Conservation (phyloP, 2,888 invertebrate species). For the Choreutis nemorana region DNA sequence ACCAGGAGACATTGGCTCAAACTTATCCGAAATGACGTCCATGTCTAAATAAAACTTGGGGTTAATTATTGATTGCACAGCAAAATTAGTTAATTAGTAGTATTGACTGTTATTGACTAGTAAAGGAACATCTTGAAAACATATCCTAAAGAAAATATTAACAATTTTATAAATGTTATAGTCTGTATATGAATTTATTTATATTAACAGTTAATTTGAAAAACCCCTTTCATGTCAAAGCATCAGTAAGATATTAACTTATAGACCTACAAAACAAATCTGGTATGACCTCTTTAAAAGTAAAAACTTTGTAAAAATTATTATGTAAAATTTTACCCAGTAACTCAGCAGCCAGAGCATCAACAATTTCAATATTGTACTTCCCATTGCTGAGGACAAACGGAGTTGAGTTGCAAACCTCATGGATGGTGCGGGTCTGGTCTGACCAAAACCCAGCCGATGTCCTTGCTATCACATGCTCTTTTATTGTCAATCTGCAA, state of each 20-base stretch:
- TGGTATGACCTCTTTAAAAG: too few species aligned
- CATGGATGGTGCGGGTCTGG: conserved; percentile 79
- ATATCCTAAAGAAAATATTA: too few species aligned
- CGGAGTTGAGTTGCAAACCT: conserved; percentile 81
- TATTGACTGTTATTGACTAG: too few species aligned
- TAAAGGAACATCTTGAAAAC: too few species aligned
- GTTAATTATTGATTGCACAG: neutral
- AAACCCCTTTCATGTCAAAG: too few species aligned
- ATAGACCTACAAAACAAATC: too few species aligned
- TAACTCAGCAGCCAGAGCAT: conserved; percentile 77
- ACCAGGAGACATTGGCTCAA: conserved; percentile 78
- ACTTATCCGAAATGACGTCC: conserved; percentile 84
- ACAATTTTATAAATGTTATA: neutral
- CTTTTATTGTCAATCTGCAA: conserved; percentile 73
- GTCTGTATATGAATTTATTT: neutral
- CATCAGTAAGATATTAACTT: too few species aligned
- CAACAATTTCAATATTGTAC: conserved; percentile 75
- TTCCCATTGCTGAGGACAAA: conserved; percentile 74
- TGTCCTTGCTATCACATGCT: conserved; percentile 83
- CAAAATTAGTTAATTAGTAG: neutral
- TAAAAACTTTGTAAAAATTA: too few species aligned
- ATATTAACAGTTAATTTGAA: too few species aligned
- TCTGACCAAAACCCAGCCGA: conserved; percentile 90
- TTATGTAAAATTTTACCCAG: conserved; percentile 41
- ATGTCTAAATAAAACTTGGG: conserved; percentile 64